phyloP scores from a whole-genome alignment of 2,113 vertebrate species.

The Motacilla alba region DNA sequence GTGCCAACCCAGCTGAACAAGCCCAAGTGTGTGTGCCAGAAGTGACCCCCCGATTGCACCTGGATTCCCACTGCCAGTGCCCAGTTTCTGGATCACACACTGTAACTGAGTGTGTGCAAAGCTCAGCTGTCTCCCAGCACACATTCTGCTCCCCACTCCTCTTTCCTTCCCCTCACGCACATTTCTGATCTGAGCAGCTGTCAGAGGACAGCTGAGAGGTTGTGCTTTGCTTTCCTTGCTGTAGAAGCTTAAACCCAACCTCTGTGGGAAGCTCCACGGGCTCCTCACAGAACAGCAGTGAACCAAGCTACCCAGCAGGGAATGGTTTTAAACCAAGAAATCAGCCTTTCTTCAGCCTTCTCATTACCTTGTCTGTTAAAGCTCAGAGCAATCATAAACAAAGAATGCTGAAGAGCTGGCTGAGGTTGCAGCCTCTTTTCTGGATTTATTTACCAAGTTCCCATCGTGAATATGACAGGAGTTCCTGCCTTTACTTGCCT shows the following conservation, averaged over 20 bases:
- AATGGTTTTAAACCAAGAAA: background rate
- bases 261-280: background rate
- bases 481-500: background rate
- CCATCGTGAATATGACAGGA: accelerated
- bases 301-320: background rate
- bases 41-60: background rate
- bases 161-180: background rate
- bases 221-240: background rate
- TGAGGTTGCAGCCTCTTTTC: background rate
- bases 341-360: background rate
- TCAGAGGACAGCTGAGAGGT: background rate
- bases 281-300: background rate
- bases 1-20: background rate
- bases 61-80: background rate
- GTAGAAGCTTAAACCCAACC: background rate
- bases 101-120: background rate
- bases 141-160: background rate
- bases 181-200: background rate
- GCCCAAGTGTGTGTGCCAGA: background rate
- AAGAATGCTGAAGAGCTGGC: background rate
- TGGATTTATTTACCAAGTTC: background rate
- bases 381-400: background rate
- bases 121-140: background rate
- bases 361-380: background rate
- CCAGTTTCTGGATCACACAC: background rate